Conservation (phyloP, 35 echinoderm and acorn worm genomes). For the Apostichopus parvimensis region DNA sequence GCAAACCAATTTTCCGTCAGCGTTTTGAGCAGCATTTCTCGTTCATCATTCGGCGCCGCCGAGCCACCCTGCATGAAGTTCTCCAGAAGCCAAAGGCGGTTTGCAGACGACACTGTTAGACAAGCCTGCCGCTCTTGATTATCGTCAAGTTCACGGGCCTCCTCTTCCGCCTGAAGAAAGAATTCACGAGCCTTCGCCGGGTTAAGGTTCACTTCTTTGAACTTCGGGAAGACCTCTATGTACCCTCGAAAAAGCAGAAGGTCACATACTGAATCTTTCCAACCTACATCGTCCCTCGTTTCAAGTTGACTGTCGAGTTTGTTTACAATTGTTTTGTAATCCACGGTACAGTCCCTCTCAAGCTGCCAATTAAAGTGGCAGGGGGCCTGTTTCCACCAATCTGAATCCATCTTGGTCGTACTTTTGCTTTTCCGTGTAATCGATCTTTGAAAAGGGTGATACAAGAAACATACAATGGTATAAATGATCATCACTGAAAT, state of each 20-base stretch:
- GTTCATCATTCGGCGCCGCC: neutral
- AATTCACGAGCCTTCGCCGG: neutral
- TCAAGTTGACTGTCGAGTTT: neutral
- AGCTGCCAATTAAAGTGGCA: constrained; percentile 38
- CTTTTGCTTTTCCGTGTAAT: no score
- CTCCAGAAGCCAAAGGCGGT: constrained; percentile 37
- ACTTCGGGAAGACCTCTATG: neutral
- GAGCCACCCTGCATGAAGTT: neutral
- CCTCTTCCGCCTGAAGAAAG: neutral
- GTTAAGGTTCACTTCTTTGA: neutral
- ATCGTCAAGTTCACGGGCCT: neutral
- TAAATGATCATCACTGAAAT: no score
- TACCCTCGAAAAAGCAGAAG: constrained; percentile 22
- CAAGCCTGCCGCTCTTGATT: constrained; percentile 19
- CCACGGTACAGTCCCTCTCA: neutral
- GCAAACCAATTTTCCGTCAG: neutral
- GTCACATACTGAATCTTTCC: neutral
- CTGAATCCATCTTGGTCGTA: neutral
- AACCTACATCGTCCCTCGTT: neutral
- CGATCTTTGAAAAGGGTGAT: no score
- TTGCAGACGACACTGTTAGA: neutral
- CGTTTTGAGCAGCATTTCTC: neutral
- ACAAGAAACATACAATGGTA: no score
- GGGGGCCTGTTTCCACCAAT: constrained; percentile 30
- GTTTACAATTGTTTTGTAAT: neutral